Base-by-base conservation (phyloP, 2,888 invertebrate species). In the Patella ulyssiponensis region DNA sequence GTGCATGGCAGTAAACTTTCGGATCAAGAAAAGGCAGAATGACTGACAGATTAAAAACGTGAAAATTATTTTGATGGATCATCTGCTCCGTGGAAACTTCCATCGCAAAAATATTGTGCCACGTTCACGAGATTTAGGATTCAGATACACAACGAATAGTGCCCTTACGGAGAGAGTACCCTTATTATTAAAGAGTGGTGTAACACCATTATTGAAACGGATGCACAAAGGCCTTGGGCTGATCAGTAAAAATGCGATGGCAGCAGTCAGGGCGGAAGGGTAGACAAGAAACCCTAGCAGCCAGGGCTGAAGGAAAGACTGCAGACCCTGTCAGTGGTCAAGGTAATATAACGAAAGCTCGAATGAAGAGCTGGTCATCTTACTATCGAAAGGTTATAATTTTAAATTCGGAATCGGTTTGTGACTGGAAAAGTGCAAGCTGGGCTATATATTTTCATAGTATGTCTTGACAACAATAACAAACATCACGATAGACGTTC, bases 371-470 rank as follows among this genome's bases (percentile, higher is more conserved):
- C 69, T 56, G 69, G 7, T 53, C 76, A 56, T 44, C 58, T 0
- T 69, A 76, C n/a, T 76, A 76, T 69, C 53, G 76, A 5, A 20
- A 69, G 27, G 76, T 75, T 12, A 69, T 78, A 12, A 51, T 64
- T 7, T 44, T 56, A 27, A 75, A 78, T 44, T 17, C 33, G 0
- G 51, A 58, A 27, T 52, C 51, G 44, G 54, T 73, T 15, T 23
- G 4, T 17, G 73, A 56, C 17, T 76, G 76, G 79, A 56, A 53
- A 52, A 20, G 64, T 15, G 69, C 52, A 11, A 76, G 76, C 33
- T 76, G 77, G 77, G 69, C 71, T 15, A 64, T 64, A n/a, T 69
- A 74, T n/a, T 44, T 71, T 11, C 79, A 79, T 54, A 74, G 76
- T 69, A 73, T 76, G 70, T 69, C 73, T 0, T 0, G 73, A 72